Evolutionary conservation across 1,140 invertebrate genomes (phyloP), one percentile per base, ranked within the genome.

Genomic region (Babylonia areolata): DNA sequence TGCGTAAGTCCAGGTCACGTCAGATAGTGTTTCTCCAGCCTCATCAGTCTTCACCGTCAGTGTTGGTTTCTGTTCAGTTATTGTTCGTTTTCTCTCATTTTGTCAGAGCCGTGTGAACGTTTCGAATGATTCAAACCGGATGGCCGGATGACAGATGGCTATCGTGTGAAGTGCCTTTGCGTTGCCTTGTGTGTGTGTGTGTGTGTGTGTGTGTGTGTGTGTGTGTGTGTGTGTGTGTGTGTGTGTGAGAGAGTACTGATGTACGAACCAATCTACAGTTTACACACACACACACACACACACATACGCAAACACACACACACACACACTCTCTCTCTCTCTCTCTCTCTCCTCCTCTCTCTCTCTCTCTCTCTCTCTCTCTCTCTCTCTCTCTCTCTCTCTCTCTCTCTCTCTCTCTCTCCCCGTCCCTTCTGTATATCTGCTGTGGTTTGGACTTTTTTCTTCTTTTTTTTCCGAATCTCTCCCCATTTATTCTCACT

Each of bases 321-420:
- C 64, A 28, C 64, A 69, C 6, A 69, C n/a, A 11, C 58, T 69
- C 58, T 69, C 58, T 69, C 37, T n/a, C 80, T 81, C 80, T 81
- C 46, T 81, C 39, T 81, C 80, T 81, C 80, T 81, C 39, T 81
- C 46, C 46, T 40, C 46, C 37, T 54, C 75, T 85, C 1, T 90
- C 89, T 90, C 87, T 87, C 85, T 81, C 75, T 77, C 85, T 71
- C 83, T 86, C 86, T 84, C 46, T 51, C 83, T 69, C 71, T 80
- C 80, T 79, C 81, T 46, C 75, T 77, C 77, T 42, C 51, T 77
- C 64, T 71, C 42, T 85, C 58, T 71, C 69, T 58, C 75, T 46
- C 85, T 58, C 46, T 85, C 78, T 85, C 40, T 82, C 79, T 71
- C 28, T 84, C 82, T 79, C 75, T 81, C 80, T 84, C 64, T 87